Percentiles rank a stretch among this genome's conserved stretches.
phyloP scores from a whole-genome alignment of 1,140 invertebrate species.

The Lucilia sericata region DNA sequence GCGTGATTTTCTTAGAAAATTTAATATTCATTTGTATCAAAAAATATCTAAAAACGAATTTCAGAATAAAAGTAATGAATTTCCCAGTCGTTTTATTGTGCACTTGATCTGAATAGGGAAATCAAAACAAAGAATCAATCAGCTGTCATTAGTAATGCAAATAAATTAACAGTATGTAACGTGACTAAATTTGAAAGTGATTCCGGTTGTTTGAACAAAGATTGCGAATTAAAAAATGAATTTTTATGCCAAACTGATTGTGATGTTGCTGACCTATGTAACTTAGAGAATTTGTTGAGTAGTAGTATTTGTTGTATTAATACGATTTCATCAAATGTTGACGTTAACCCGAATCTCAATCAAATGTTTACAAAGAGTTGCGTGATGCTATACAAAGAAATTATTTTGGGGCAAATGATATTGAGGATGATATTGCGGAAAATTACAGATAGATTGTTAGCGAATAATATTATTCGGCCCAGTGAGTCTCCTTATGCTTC shows the following conservation, averaged over 20 bases:
- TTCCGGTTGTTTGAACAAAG: not conserved
- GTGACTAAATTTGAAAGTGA: too few species aligned
- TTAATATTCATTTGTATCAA: slow-evolving; percentile 24
- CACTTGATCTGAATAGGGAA: not conserved
- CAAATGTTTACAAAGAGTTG: not conserved
- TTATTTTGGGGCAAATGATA: not conserved
- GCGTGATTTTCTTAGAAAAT: slow-evolving; percentile 11
- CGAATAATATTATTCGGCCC: not conserved
- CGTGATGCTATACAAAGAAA: not conserved
- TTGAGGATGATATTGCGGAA: not conserved
- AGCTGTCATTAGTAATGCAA: slow-evolving; percentile 15
- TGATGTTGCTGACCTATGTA: slow-evolving; percentile 4
- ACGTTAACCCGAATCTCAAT: too few species aligned
- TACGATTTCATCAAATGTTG: too few species aligned
- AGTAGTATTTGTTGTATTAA: not conserved
- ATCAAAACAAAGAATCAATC: not conserved
- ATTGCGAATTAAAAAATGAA: not conserved
- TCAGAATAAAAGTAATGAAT: slow-evolving; percentile 7
- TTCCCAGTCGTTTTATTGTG: not conserved
- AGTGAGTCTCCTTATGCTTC: slow-evolving; percentile 12
- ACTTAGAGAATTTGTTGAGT: not conserved
- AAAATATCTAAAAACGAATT: not conserved
- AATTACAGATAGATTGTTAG: not conserved
- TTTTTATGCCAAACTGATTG: slow-evolving; percentile 24
- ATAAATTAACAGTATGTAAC: not conserved